Base-by-base conservation (phyloP, 2,113 vertebrate species). In the Accipiter virgatus region DNA sequence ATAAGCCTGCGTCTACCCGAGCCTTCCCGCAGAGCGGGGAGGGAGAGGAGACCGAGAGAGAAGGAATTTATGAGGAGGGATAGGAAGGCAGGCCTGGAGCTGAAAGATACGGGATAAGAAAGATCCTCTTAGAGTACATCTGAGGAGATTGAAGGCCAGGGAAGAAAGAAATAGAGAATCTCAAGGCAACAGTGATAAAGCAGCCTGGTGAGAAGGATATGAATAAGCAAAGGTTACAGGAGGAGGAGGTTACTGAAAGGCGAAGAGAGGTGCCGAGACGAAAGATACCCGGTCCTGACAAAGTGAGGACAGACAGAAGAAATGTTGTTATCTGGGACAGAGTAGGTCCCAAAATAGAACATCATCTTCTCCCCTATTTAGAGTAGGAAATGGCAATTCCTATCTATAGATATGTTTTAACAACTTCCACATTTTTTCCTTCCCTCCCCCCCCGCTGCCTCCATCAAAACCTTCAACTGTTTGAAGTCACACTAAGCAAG, bases 301-400 rank as follows among this genome's bases (percentile, higher is more conserved):
- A 90, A 96, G 95, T 71, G 92, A 96, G 80, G 82, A 90, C n/a
- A 94, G 63, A 55, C 45, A 77, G 79, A 92, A 93, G 73, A 86
- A 96, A 94, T 88, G 31, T 52, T 87, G n/a, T 66, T 95, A 96
- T 96, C 90, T 96, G 87, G 95, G 96, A 68, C 93, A 96, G 61
- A 94, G 50, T n/a, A 87, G 58, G 43, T 97, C 91, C 62, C 43
- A 87, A 59, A 95, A 96, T 96, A 95, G 91, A 93, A 91, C 62
- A 77, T 68, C 72, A 94, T 80, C 89, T 91, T 90, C 62, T 85
- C 67, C 93, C 68, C 42, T 94, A 3, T 72, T 93, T 85, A 78
- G 50, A 47, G 71, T 45, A 77, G 58, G 38, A 95, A 93, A 95
- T 67, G 36, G 61, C 9, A 71, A 85, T 59, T 93, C 71, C 84